Evolutionary conservation across 2,113 vertebrate genomes (phyloP), one percentile per base, ranked within the genome.

Genomic region (Nothobranchius kuhntae): DNA sequence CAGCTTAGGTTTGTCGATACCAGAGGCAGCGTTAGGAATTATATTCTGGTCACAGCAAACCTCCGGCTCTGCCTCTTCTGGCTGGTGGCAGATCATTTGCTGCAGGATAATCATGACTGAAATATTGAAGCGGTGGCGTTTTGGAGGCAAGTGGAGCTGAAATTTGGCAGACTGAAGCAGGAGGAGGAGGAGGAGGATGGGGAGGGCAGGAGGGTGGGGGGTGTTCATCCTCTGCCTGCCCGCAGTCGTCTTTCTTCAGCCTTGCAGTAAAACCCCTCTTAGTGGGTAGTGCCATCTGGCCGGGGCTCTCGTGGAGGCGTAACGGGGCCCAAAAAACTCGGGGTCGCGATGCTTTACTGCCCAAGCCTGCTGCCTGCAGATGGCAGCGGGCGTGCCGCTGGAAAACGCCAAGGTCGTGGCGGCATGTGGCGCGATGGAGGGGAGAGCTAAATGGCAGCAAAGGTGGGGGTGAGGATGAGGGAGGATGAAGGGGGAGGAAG

Each of bases 311-410:
- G 80, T 40, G 88, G 86, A 82, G 88, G 87, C 85, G 83, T 88
- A 88, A 88, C 82, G 78, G 87, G 84, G 77, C 80, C 90, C 86
- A 89, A 79, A 91, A 84, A 92, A 86, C 87, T 86, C 62, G 65
- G 88, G 90, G 90, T 91, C 81, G 91, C 85, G 89, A 86, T 90
- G 92, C 91, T 92, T 93, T 92, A 91, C 90, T 92, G 91, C 91
- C 90, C 90, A 92, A 90, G 89, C 91, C 89, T 92, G 89, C 85
- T 64, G 81, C 81, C 87, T 82, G 88, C 92, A 93, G 92, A 92
- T 93, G 92, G 91, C 87, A 81, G 73, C 78, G 85, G 84, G 84
- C 85, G 86, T 86, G 85, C 75, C 68, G 67, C 85, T 84, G 82
- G 83, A 87, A 88, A 82, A 80, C 82, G 88, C 85, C 91, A 89